These are phyloP conservation scores for Lichenostomus cassidix DNA, from an alignment of 2,113 vertebrate genomes.

Conservation along the genomic window DNA sequence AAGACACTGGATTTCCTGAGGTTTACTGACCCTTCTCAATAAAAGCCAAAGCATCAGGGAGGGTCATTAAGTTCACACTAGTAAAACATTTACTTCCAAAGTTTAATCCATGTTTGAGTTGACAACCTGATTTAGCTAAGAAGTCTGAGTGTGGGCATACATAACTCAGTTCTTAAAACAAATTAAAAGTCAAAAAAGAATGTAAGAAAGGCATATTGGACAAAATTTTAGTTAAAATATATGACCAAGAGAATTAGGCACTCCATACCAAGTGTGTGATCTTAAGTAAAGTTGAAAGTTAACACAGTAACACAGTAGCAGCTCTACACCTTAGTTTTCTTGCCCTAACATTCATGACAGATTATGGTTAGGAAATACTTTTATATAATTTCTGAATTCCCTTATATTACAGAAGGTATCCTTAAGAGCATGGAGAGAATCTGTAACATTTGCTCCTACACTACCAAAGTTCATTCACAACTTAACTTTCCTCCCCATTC, in stretches of 20 bases:
- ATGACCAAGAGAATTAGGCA: background rate
- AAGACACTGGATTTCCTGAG: background rate
- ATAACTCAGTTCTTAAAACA: background rate
- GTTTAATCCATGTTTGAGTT: background rate
- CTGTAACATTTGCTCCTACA: background rate
- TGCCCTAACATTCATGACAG: background rate
- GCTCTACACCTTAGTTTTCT: background rate
- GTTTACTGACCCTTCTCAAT: background rate
- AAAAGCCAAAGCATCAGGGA: background rate
- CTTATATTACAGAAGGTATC: background rate
- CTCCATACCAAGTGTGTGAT: rapidly evolving
- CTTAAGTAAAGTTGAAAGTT: background rate
- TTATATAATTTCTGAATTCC: background rate
- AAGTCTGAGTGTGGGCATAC: background rate
- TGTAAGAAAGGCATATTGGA: background rate
- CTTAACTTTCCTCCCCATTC: background rate
- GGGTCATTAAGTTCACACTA: background rate
- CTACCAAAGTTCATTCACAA: background rate
- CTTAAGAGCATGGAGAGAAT: background rate
- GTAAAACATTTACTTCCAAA: conserved; percentile 5
- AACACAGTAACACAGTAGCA: background rate
- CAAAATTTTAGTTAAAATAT: background rate
- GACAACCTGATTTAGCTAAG: background rate
- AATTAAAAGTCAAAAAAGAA: background rate
- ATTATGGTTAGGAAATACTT: background rate